Base-by-base conservation (phyloP, 2,797 vertebrate genomes). In the Steatocranus sp. region DNA sequence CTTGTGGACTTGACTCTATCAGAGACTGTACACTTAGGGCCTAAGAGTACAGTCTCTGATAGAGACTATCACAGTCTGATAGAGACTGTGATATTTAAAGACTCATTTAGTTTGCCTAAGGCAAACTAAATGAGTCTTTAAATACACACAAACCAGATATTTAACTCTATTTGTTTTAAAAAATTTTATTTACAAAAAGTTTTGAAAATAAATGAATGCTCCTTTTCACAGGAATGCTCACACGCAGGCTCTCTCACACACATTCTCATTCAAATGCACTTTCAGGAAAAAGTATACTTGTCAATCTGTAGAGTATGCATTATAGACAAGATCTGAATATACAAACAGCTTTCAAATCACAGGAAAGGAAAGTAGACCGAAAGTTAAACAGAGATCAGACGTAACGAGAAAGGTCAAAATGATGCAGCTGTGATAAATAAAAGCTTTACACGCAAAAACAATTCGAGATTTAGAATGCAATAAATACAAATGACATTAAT, bases 381-480 rank as follows among this genome's bases (percentile, higher is more conserved):
- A 70, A 58, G 74, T 73, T 79, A n/a, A 77, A 63, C 9, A 83
- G 70, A 79, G 18, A 76, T 18, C 80, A 51, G 41, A 49, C 50
- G 17, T 76, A 51, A 85, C 54, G 10, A 85, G 56, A 75, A 76
- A 78, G 53, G 34, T 79, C 9, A 48, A 79, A 85, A 75, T 5
- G 34, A 87, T 76, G 77, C 74, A 88, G 74, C 54, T 82, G 32
- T 81, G 85, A 92, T 92, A 93, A 92, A 93, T 93, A 93, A 92
- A 90, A 83, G 89, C 90, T 86, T 86, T 58, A 82, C 18, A 73
- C 78, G 74, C 27, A 77, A 85, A 83, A 91, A 90, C 75, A 85
- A 7, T 36, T 14, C 75, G 80, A 68, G 25, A 83, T 68, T 86
- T 54, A 34, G 14, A 83, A 75, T 79, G 41, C 41, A 93, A 94